Evolutionary conservation across 2,797 vertebrate genomes (phyloP).

Genomic region (Aphelocoma californica): DNA sequence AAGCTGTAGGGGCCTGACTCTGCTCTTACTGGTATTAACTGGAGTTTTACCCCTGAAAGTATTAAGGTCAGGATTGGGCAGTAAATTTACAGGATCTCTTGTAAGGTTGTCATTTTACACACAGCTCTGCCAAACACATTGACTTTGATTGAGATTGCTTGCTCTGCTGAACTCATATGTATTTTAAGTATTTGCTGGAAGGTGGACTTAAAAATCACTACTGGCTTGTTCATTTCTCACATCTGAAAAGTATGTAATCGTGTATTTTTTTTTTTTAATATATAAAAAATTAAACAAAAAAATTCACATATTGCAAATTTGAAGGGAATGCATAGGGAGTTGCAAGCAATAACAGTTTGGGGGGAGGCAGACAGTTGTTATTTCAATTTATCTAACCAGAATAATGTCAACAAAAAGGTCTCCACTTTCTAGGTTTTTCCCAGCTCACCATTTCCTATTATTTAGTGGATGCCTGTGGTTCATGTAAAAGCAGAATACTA

Average conservation of each 20-base stretch:
- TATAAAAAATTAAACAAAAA: not conserved
- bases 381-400: constrained; percentile 33
- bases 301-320: not conserved
- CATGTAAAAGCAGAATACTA: not conserved
- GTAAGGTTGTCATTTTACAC: not conserved
- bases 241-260: not conserved
- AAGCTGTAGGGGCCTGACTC: constrained; percentile 10
- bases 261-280: not conserved
- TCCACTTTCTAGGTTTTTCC: not conserved
- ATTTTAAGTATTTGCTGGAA: not conserved
- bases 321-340: not conserved
- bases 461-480: not conserved
- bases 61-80: not conserved
- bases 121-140: not conserved
- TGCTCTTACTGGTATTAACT: not conserved
- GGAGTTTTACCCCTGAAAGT: not conserved
- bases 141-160: not conserved
- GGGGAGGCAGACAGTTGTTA: not conserved
- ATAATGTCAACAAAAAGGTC: constrained; percentile 4
- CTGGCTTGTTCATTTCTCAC: not conserved
- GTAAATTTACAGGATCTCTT: constrained; percentile 35
- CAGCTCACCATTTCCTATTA: not conserved
- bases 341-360: not conserved
- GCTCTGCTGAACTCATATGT: not conserved
- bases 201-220: not conserved